phyloP scores from a whole-genome alignment of 53 echinoderm and acorn worm species.

The Pentamera pediparva region DNA sequence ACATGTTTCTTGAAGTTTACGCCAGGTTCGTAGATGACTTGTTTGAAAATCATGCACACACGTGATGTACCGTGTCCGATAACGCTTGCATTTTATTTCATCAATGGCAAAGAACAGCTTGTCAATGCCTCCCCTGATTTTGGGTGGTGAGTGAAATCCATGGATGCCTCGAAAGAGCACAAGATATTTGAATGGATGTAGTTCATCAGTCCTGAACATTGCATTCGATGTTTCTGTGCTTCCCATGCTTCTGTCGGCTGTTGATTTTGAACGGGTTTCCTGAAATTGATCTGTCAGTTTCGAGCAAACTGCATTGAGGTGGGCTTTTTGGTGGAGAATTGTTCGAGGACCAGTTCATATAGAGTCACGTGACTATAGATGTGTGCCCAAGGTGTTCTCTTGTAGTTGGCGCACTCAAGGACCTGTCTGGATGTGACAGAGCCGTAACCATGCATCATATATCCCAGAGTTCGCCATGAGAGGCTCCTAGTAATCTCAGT shows the following conservation, averaged over 20 bases:
- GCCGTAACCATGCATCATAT: slow-evolving; percentile 55
- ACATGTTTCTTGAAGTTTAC: slow-evolving; percentile 39
- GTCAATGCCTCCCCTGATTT: not conserved
- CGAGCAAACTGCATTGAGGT: slow-evolving; percentile 21
- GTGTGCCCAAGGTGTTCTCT: slow-evolving; percentile 38
- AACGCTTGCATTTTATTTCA: slow-evolving; percentile 43
- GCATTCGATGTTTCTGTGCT: slow-evolving; percentile 34
- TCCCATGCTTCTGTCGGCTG: slow-evolving; percentile 31
- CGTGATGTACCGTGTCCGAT: not conserved
- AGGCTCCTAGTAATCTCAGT: slow-evolving; percentile 43
- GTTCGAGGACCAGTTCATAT: slow-evolving; percentile 49
- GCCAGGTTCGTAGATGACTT: slow-evolving; percentile 38
- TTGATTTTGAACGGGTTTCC: not conserved
- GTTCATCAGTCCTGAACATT: slow-evolving; percentile 63
- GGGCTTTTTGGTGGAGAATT: slow-evolving; percentile 25
- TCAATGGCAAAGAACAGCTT: slow-evolving; percentile 34
- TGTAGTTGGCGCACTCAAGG: slow-evolving; percentile 34
- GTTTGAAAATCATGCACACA: not conserved
- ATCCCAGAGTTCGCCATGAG: slow-evolving; percentile 33
- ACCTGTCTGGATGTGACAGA: slow-evolving; percentile 36
- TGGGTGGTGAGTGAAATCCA: slow-evolving; percentile 25
- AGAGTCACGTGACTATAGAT: slow-evolving; percentile 41
- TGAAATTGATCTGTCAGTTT: slow-evolving; percentile 10
- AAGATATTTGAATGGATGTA: slow-evolving; percentile 45
- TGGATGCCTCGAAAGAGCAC: slow-evolving; percentile 35